Evolutionary conservation across 2,888 invertebrate genomes (phyloP), one percentile per base, ranked within the genome.

Genomic region (Scotopteryx bipunctaria): DNA sequence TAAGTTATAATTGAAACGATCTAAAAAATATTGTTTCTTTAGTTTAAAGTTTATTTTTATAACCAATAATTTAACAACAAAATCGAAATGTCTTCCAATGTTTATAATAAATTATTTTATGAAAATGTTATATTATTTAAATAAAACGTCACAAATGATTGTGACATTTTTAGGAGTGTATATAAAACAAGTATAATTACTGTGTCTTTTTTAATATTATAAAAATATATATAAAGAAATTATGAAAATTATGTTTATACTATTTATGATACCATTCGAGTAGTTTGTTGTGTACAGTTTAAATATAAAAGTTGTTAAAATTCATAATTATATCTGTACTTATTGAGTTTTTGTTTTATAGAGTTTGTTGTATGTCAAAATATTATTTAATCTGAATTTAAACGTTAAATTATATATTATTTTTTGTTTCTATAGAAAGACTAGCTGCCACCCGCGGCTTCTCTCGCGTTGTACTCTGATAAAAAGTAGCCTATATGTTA

Each of bases 51-150:
- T 29, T 23, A 42, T 21, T 8, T 37, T 21, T 37, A 2, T 14
- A 6, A 27, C 4, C 6, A 17, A 23, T 21, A 23, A 40, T 38
- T 49, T 33, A 76, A 69, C 83, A 76, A 78, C 82, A 81, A 80
- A 81, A 81, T 85, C 80, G 56, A 49, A 68, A 73, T 64, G 85
- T 86, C 85, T 84, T 85, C 85, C 85, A 81, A 69, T 64, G 50
- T 62, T 73, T 41, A 17, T 13, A 11, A 6, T 35, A 19, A 3
- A n/a, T n/a, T n/a, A n/a, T n/a, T n/a, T n/a, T n/a, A n/a, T n/a
- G n/a, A n/a, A n/a, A n/a, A n/a, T n/a, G n/a, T n/a, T n/a, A n/a
- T n/a, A n/a, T n/a, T n/a, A n/a, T n/a, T n/a, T n/a, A n/a, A n/a
- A n/a, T n/a, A 14, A 25, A 31, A 13, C 21, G 36, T 41, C 41